Conservation (phyloP, 2,113 vertebrate genomes). For the Pedetes capensis region DNA sequence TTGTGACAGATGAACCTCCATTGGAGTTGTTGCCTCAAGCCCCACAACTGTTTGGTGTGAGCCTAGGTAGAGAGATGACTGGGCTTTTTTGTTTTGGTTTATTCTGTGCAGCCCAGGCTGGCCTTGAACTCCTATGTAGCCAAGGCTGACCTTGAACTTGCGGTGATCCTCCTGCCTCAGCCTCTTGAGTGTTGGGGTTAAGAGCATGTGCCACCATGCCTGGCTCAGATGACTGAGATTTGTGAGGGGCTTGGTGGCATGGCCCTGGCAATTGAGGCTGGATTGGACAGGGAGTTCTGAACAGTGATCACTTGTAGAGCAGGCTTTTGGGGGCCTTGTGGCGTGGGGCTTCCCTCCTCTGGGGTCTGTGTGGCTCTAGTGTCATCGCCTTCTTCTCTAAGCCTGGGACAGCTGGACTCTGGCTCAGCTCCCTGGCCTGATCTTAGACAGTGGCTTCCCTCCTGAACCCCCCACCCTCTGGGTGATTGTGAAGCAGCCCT, state of each 20-base stretch:
- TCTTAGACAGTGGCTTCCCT: background rate
- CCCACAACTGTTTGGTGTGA: background rate
- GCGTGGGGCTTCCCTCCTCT: background rate
- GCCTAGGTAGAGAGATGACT: background rate
- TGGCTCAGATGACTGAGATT: too few species aligned
- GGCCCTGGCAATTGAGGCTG: background rate
- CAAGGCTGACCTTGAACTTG: too few species aligned
- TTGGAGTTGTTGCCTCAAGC: background rate
- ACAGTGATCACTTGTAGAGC: accelerated
- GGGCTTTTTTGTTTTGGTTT: too few species aligned
- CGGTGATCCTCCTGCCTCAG: too few species aligned
- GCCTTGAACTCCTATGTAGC: too few species aligned
- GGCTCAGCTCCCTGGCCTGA: background rate
- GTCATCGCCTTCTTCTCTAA: background rate
- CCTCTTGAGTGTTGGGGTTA: too few species aligned
- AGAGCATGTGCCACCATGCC: too few species aligned
- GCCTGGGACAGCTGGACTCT: background rate
- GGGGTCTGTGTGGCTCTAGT: background rate
- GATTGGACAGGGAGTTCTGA: background rate
- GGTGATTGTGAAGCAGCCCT: background rate
- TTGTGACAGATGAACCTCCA: background rate
- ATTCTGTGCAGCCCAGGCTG: too few species aligned
- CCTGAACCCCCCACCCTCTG: background rate
- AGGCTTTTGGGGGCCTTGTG: accelerated
- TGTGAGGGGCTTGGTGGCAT: background rate